Conservation (phyloP, 2,888 invertebrate species). For the Limnephilus lunatus region DNA sequence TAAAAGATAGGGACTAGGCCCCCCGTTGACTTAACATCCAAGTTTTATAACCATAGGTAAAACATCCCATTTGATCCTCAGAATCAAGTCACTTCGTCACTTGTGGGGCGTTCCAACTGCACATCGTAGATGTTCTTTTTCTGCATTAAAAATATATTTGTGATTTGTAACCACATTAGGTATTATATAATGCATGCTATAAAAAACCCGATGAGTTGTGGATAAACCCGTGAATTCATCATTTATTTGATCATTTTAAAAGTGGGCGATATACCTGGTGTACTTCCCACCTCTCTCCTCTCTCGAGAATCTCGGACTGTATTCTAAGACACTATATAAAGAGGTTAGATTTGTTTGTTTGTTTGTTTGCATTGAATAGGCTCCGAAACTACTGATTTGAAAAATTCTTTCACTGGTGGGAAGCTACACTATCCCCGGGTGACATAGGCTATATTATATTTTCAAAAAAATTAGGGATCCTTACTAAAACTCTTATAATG, state of each 20-base stretch:
- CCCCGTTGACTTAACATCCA: neutral
- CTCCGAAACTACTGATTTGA: too few species aligned
- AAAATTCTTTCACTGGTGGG: too few species aligned
- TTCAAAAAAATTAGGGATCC: too few species aligned
- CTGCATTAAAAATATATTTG: neutral
- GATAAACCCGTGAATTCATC: neutral
- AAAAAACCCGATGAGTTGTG: neutral
- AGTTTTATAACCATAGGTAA: neutral
- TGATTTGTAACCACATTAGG: neutral
- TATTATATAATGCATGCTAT: neutral
- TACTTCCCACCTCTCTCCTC: neutral
- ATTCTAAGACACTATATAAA: too few species aligned
- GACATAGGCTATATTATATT: too few species aligned
- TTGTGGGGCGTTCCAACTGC: neutral
- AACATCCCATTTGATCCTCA: neutral
- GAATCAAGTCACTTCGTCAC: neutral
- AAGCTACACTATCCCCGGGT: too few species aligned
- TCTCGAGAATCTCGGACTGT: neutral
- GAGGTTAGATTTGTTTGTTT: too few species aligned
- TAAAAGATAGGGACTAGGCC: too few species aligned
- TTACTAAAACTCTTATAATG: too few species aligned
- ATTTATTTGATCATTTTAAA: neutral
- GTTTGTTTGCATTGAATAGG: too few species aligned
- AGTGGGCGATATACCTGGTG: neutral
- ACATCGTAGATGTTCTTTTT: neutral